Percentiles rank a stretch among this genome's conserved stretches.
phyloP scores from a whole-genome alignment of 2,113 vertebrate genomes.

The Raja brachyura region DNA sequence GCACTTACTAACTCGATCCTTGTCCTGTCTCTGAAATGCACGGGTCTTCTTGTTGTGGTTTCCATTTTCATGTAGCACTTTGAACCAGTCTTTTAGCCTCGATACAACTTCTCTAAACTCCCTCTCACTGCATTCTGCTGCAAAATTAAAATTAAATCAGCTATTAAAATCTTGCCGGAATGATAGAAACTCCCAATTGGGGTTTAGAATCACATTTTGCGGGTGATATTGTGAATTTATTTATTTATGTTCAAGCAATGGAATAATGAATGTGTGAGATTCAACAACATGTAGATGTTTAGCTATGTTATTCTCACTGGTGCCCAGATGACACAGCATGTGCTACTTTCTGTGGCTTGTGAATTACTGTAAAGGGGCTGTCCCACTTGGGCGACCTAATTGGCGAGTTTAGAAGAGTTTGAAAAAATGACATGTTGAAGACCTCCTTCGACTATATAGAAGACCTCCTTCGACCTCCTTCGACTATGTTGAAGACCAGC shows the following conservation, averaged over 20 bases:
- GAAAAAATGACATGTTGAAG: too few species aligned
- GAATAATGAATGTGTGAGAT: neutral
- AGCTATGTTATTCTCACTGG: neutral
- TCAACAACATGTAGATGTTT: neutral
- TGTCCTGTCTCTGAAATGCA: slow-evolving; percentile 63
- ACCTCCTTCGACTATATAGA: too few species aligned
- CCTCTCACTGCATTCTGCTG: slow-evolving; percentile 74
- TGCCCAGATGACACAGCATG: neutral
- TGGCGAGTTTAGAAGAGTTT: too few species aligned
- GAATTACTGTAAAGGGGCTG: too few species aligned
- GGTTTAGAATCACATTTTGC: neutral
- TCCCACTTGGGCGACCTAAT: too few species aligned
- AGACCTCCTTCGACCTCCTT: too few species aligned
- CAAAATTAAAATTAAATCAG: slow-evolving; percentile 40
- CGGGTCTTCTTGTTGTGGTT: slow-evolving; percentile 76
- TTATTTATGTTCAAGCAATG: neutral
- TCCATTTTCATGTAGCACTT: slow-evolving; percentile 82
- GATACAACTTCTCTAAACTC: slow-evolving; percentile 84
- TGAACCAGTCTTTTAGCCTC: slow-evolving; percentile 87
- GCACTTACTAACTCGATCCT: slow-evolving; percentile 61
- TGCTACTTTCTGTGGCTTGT: neutral
- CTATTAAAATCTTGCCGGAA: neutral
- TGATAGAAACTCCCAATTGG: too few species aligned
- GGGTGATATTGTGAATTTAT: neutral
- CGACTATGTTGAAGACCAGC: too few species aligned